Conservation (phyloP, 2,113 vertebrate species). For the Micromys minutus region DNA sequence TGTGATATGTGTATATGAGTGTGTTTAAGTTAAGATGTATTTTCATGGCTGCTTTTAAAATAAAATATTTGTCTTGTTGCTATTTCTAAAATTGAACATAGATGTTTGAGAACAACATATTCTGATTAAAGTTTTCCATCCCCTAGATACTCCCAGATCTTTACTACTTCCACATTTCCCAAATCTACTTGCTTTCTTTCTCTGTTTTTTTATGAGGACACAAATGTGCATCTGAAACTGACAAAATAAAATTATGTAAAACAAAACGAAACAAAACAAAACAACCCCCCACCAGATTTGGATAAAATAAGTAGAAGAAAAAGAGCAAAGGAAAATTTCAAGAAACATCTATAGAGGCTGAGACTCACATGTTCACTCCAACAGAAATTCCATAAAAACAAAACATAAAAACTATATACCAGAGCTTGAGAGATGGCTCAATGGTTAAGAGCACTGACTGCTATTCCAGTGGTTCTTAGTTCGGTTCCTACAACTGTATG, state of each 20-base stretch:
- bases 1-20: too few relatives aligned
- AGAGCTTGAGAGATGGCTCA: too few relatives aligned
- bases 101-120: neutral
- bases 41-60: neutral
- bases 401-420: neutral
- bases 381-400: neutral
- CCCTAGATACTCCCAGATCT: neutral
- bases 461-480: too few relatives aligned
- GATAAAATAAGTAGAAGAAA: neutral
- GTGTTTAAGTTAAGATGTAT: neutral
- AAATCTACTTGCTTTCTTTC: neutral
- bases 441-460: too few relatives aligned
- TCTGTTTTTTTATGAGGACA: neutral
- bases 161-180: too few relatives aligned
- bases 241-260: neutral
- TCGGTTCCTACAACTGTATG: too few relatives aligned
- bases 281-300: neutral
- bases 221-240: neutral
- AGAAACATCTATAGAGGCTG: neutral
- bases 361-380: neutral
- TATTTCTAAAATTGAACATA: neutral
- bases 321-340: neutral
- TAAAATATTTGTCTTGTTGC: neutral
- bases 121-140: neutral
- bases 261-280: neutral